These are phyloP conservation scores for Periparus ater DNA, from an alignment of 2,797 vertebrate species.

Conservation along the genomic window DNA sequence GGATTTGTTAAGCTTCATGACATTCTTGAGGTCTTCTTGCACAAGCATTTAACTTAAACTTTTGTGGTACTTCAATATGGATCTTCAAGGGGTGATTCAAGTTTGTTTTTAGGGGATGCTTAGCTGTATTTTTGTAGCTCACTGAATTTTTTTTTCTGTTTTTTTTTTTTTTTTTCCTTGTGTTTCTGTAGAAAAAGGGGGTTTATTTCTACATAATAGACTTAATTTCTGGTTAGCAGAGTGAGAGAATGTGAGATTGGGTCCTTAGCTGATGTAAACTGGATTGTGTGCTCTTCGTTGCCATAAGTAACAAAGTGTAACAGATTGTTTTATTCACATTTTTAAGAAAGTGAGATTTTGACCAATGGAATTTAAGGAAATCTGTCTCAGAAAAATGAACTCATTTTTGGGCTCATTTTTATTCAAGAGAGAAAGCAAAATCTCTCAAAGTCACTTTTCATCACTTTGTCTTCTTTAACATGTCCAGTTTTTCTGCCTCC, in stretches of 20 bases:
- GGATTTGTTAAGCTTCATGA: not conserved
- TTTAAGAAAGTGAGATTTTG: not conserved
- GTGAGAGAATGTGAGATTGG: not conserved
- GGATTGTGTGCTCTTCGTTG: rapidly evolving
- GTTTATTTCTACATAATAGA: not conserved
- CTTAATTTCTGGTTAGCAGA: not conserved
- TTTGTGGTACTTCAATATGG: not conserved
- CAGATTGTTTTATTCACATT: not conserved
- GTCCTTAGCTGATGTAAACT: not conserved
- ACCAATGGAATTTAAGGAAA: not conserved
- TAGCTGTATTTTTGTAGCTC: not conserved
- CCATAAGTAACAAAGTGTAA: not conserved
- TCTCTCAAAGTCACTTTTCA: not conserved
- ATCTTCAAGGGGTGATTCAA: not conserved
- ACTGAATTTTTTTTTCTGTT: not conserved
- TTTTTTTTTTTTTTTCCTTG: not conserved
- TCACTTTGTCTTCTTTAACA: not conserved
- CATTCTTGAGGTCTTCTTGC: not conserved
- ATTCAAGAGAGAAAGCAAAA: not conserved
- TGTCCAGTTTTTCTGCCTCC: not conserved
- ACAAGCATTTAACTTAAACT: not conserved
- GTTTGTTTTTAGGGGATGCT: not conserved
- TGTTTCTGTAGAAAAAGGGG: not conserved
- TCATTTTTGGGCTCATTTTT: not conserved
- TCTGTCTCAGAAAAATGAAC: not conserved